These are phyloP conservation scores for Catotricha subobsoleta DNA, from an alignment of 2,888 invertebrate genomes.

Conservation along the genomic window DNA sequence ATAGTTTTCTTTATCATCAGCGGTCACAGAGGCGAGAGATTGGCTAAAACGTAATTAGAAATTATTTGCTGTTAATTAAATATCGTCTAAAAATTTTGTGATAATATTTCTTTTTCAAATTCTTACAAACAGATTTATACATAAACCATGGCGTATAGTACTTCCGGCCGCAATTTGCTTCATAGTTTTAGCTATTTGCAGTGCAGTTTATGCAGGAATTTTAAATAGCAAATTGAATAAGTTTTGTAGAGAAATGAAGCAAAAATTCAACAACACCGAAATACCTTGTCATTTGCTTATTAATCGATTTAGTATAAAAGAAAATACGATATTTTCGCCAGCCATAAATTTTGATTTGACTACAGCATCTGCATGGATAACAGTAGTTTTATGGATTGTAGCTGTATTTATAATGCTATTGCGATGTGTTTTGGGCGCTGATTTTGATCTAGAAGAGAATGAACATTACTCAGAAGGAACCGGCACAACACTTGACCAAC, in stretches of 20 bases:
- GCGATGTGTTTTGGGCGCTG: slow-evolving; percentile 3
- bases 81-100: not conserved
- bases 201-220: not conserved
- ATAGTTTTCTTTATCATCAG: not conserved
- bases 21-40: not conserved
- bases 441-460: slow-evolving; percentile 1
- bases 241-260: not conserved
- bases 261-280: not conserved
- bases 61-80: not conserved
- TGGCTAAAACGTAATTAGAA: not conserved
- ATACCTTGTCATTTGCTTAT: not conserved
- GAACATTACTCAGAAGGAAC: not conserved
- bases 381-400: not conserved
- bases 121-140: not conserved
- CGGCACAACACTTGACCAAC: not conserved
- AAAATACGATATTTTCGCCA: not conserved
- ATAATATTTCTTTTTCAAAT: not conserved
- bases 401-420: slow-evolving; percentile 2
- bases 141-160: slow-evolving; percentile 1
- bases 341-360: not conserved
- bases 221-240: slow-evolving; percentile 1
- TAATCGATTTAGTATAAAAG: not conserved
- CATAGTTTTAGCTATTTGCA: not conserved
- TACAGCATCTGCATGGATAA: not conserved
- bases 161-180: slow-evolving; percentile 1